phyloP scores from a whole-genome alignment of 2,797 vertebrate species.

The Liasis olivaceus region DNA sequence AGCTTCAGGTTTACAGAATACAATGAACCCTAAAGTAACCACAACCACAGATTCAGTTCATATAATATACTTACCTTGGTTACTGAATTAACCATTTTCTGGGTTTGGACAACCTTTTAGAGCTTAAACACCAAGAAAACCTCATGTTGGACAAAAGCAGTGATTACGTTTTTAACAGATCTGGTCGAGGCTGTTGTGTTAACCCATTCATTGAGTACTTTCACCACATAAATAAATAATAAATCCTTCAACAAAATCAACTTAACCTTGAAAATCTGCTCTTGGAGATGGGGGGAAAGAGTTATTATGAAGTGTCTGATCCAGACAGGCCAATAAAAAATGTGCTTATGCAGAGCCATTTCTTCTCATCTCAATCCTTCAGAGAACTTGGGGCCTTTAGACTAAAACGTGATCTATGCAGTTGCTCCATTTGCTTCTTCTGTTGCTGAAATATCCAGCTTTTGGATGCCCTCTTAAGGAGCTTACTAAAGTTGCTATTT shows the following conservation, averaged over 20 bases:
- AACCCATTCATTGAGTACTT: background rate
- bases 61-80: background rate
- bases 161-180: background rate
- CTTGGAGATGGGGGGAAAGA: background rate
- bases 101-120: background rate
- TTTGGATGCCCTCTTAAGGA: background rate
- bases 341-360: background rate
- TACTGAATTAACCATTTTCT: background rate
- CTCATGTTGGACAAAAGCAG: background rate
- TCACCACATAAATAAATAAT: background rate
- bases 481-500: no score
- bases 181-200: background rate
- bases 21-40: background rate
- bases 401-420: background rate
- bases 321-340: background rate
- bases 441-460: background rate
- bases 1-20: background rate
- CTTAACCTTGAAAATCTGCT: background rate
- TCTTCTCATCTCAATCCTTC: background rate
- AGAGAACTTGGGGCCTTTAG: background rate
- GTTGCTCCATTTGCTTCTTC: background rate
- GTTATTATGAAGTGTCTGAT: background rate
- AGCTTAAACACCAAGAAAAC: background rate
- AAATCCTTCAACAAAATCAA: background rate
- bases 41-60: background rate